Conservation (phyloP, 2,888 invertebrate genomes). For the Zaprionus bogoriensis region DNA sequence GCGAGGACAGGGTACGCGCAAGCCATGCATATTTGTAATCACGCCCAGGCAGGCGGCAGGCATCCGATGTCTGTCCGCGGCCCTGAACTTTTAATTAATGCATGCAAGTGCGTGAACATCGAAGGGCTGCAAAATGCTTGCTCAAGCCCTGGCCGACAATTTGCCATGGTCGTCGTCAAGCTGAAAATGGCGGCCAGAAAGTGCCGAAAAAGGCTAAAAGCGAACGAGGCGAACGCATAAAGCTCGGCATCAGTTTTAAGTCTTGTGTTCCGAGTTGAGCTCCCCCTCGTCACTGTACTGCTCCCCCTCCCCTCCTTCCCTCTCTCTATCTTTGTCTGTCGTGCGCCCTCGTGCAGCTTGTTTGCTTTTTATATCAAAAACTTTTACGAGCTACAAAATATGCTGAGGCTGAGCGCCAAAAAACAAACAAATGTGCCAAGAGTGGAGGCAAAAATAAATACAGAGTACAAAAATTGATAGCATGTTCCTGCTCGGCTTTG, state of each 20-base stretch:
- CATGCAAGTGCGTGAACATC: constrained; percentile 55
- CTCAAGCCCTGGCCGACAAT: constrained; percentile 17
- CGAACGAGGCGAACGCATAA: constrained; percentile 1
- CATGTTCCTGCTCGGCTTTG: constrained; percentile 37
- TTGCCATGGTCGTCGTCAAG: no score
- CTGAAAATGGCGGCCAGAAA: constrained; percentile 6
- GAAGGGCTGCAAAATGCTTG: constrained; percentile 21
- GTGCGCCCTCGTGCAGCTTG: constrained; percentile 21
- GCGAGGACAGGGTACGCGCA: neutral
- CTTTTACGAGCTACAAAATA: constrained; percentile 75
- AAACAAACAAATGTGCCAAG: constrained; percentile 59
- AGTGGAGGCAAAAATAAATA: constrained; percentile 4
- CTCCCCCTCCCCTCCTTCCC: neutral
- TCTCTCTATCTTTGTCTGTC: neutral
- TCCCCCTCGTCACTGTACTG: neutral
- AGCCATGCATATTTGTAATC: constrained; percentile 26
- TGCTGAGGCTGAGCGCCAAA: constrained; percentile 52
- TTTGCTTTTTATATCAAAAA: constrained; percentile 76
- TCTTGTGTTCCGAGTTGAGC: constrained; percentile 4
- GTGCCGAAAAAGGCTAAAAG: constrained; percentile 9
- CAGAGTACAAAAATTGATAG: constrained; percentile 67
- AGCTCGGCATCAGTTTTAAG: constrained; percentile 16
- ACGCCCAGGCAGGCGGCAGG: constrained; percentile 21
- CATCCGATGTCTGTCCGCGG: constrained; percentile 11
- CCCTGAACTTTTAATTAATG: constrained; percentile 73